These are phyloP conservation scores for Drusus annulatus DNA, from an alignment of 1,140 invertebrate species.

Conservation along the genomic window DNA sequence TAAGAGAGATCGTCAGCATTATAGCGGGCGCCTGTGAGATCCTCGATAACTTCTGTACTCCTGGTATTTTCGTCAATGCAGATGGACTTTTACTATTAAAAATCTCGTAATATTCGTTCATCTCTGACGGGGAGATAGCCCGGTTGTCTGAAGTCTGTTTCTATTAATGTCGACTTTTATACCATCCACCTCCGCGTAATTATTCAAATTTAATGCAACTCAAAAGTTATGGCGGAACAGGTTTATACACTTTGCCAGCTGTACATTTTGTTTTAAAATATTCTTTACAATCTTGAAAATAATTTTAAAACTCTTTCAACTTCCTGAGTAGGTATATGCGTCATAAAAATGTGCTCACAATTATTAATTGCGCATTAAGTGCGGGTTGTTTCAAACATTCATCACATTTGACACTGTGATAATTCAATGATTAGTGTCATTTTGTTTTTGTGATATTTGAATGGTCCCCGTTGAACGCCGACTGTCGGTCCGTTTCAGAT, in stretches of 20 bases:
- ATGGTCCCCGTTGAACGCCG: too few species aligned
- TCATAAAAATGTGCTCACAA: too few species aligned
- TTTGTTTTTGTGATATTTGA: too few species aligned
- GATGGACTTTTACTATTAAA: constrained; percentile 29
- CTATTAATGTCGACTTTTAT: constrained; percentile 5
- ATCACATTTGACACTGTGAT: too few species aligned
- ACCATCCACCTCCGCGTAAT: not conserved
- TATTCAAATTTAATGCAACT: not conserved
- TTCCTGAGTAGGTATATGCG: too few species aligned
- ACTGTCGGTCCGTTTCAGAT: too few species aligned
- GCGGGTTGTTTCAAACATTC: too few species aligned
- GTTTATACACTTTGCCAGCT: not conserved
- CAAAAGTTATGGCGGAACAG: not conserved
- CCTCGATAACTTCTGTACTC: constrained; percentile 7
- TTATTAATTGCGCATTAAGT: too few species aligned
- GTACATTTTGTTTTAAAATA: too few species aligned
- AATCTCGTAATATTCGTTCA: not conserved
- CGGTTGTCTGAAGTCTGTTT: constrained; percentile 1
- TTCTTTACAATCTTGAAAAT: too few species aligned
- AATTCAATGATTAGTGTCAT: too few species aligned
- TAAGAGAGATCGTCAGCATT: not conserved
- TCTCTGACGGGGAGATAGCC: not conserved
- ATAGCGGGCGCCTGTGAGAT: constrained; percentile 12
- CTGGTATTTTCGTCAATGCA: not conserved
- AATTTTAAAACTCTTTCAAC: too few species aligned